Conservation (phyloP, 1,140 invertebrate species). For the Paramacrobiotus metropolitanus region DNA sequence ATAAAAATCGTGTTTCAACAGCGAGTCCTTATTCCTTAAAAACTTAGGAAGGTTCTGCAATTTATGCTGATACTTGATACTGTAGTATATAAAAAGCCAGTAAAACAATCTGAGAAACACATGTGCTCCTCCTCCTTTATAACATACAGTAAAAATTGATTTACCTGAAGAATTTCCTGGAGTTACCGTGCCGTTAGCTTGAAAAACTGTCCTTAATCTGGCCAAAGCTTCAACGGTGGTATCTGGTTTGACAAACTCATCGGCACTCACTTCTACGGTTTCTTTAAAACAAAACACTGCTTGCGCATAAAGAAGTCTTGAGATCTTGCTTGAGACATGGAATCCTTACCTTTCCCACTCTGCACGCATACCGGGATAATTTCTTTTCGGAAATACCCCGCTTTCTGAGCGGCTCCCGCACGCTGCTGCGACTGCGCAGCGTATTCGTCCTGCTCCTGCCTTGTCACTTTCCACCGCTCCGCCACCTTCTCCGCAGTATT, state of each 20-base stretch:
- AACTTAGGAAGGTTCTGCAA: no score
- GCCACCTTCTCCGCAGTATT: slow-evolving; percentile 58
- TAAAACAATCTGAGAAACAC: no score
- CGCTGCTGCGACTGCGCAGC: slow-evolving; percentile 45
- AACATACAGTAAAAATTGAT: not conserved
- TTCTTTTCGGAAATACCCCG: slow-evolving; percentile 42
- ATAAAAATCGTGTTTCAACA: no score
- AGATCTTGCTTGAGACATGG: no score
- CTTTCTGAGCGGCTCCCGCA: slow-evolving; percentile 34
- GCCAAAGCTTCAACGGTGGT: slow-evolving; percentile 33
- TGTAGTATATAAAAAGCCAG: no score
- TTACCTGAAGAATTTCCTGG: slow-evolving; percentile 45
- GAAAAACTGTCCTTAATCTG: slow-evolving; percentile 38
- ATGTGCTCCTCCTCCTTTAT: not conserved
- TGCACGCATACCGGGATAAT: slow-evolving; percentile 36
- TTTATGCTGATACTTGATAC: no score
- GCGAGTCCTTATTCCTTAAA: no score
- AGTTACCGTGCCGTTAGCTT: slow-evolving; percentile 35
- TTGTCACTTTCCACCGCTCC: slow-evolving; percentile 37
- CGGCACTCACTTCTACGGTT: not conserved
- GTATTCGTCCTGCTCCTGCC: slow-evolving; percentile 49
- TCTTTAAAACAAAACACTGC: not conserved
- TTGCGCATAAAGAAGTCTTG: no score
- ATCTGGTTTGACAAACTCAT: slow-evolving; percentile 10
- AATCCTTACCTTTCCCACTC: slow-evolving; percentile 22